Conservation (phyloP, 2,113 vertebrate genomes). For the Cebidichthys violaceus region DNA sequence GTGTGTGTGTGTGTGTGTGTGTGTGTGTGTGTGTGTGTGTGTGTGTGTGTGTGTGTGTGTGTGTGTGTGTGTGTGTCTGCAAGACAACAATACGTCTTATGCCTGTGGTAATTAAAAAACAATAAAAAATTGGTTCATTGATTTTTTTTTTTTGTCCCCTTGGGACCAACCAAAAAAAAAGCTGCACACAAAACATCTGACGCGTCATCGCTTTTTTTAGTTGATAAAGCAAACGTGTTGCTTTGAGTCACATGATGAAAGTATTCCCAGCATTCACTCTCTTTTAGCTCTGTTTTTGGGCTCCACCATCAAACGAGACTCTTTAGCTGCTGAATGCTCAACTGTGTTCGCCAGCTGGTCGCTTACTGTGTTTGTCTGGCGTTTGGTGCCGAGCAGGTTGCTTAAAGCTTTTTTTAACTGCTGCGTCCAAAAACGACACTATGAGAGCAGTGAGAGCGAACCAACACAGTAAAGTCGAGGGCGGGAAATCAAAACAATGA, state of each 20-base stretch:
- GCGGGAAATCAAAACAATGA: not conserved
- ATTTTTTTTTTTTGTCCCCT: not conserved
- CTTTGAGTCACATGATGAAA: not conserved
- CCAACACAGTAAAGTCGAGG: no score
- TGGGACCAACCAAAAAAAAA: not conserved
- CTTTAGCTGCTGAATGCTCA: no score
- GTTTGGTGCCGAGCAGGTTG: not conserved
- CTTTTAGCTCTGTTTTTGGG: no score
- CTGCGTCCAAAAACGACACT: not conserved
- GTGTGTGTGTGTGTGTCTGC: not conserved
- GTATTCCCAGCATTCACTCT: not conserved
- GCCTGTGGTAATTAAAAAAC: not conserved
- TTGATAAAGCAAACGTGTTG: not conserved
- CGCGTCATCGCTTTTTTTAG: not conserved
- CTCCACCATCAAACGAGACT: no score
- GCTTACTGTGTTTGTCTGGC: not conserved
- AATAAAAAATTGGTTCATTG: not conserved
- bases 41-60: no score
- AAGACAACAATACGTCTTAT: not conserved
- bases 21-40: no score
- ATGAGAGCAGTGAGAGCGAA: not conserved
- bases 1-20: no score
- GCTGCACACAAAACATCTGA: not conserved
- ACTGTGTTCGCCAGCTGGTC: no score
- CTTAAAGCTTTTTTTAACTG: not conserved